phyloP scores from a whole-genome alignment of 1,140 invertebrate species.

The Radopholus similis region DNA sequence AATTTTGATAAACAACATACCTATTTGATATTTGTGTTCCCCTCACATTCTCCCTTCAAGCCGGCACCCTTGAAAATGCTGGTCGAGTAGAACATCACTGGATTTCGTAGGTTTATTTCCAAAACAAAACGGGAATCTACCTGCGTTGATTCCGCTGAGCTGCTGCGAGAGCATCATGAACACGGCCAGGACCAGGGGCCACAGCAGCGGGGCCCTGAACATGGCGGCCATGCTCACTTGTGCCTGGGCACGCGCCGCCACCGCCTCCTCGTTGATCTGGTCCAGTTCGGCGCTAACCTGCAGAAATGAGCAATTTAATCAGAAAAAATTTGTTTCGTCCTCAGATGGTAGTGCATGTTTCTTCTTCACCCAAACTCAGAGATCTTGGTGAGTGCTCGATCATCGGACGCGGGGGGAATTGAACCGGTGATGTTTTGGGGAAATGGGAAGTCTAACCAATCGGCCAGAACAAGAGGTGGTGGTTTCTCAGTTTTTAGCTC shows the following conservation, averaged over 20 bases:
- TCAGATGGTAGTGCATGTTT: slow-evolving; percentile 42
- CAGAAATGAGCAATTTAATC: not conserved
- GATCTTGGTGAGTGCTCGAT: too few species aligned
- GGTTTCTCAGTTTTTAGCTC: not conserved
- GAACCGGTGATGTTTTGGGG: not conserved
- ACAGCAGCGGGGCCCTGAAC: slow-evolving; percentile 45
- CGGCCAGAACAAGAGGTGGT: not conserved
- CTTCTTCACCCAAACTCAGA: slow-evolving; percentile 20
- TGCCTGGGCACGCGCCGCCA: slow-evolving; percentile 9
- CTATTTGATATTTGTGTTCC: too few species aligned
- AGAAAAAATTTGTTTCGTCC: not conserved
- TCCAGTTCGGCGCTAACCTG: slow-evolving; percentile 46
- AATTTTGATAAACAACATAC: not conserved
- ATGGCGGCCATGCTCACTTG: slow-evolving; percentile 43
- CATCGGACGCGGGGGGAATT: too few species aligned
- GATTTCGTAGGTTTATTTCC: slow-evolving; percentile 54
- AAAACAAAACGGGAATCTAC: slow-evolving; percentile 67
- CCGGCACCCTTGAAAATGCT: slow-evolving; percentile 76
- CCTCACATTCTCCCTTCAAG: slow-evolving; percentile 75
- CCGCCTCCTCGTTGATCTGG: slow-evolving; percentile 49
- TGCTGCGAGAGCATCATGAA: slow-evolving; percentile 89
- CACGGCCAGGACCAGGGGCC: slow-evolving; percentile 70
- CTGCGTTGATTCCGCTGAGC: slow-evolving; percentile 81
- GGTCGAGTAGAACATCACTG: slow-evolving; percentile 82
- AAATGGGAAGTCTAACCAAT: not conserved